Evolutionary conservation across 2,888 invertebrate species (phyloP).

Genomic region (Celastrina argiolus): DNA sequence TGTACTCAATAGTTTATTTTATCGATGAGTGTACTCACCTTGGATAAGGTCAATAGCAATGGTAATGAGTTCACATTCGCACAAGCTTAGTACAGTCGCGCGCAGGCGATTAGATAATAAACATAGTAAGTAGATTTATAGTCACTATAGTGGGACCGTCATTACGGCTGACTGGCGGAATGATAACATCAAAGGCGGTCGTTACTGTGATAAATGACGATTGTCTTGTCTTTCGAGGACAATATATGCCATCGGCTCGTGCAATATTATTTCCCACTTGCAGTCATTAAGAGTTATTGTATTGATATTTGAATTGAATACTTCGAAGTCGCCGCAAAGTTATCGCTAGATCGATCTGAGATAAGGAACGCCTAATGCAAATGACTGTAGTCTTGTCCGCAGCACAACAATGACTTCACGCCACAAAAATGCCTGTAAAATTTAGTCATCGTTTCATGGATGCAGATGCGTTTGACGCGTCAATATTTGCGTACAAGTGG

Average conservation of each 20-base stretch:
- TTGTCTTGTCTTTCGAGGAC: constrained; percentile 69
- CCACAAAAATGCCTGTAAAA: constrained; percentile 32
- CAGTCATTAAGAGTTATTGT: constrained; percentile 71
- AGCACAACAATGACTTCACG: constrained; percentile 29
- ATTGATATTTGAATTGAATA: constrained; percentile 73
- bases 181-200: constrained; percentile 74
- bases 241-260: constrained; percentile 68
- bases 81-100: constrained; percentile 31
- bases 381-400: constrained; percentile 37
- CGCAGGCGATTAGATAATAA: constrained; percentile 39
- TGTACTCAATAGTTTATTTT: constrained; percentile 48
- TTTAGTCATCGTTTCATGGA: constrained; percentile 37
- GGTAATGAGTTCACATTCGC: constrained; percentile 42
- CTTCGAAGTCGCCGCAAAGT: constrained; percentile 52
- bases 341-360: constrained; percentile 65
- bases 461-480: constrained; percentile 29
- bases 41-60: constrained; percentile 54
- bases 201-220: constrained; percentile 73
- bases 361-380: constrained; percentile 53
- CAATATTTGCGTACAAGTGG: constrained; percentile 21
- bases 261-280: constrained; percentile 68
- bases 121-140: constrained; percentile 27
- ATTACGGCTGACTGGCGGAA: constrained; percentile 47
- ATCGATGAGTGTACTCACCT: constrained; percentile 58
- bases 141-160: constrained; percentile 48